Base-by-base conservation (phyloP, 2,797 vertebrate genomes). In the Podargus strigoides region DNA sequence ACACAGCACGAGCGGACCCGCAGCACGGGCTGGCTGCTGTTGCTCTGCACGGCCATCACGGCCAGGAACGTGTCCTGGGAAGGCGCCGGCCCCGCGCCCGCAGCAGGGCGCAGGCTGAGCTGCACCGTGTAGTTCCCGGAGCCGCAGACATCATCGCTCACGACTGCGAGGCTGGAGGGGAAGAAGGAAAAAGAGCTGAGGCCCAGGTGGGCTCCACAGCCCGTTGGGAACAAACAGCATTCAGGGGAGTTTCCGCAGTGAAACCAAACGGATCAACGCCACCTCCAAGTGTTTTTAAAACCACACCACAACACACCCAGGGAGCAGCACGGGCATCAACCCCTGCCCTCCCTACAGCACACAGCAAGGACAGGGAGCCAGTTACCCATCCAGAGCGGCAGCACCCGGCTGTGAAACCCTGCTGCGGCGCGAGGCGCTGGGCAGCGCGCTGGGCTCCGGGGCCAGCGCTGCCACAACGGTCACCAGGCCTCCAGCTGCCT, bases 101-200 rank as follows among this genome's bases (percentile, higher is more conserved):
- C 60, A 9, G 44, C 49, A 0, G 95, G 90, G 44, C 7, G 83
- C 50, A 98, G 91, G 73, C 95, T 98, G 98, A 98, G 98, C 95
- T 94, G 97, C 72, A 97, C 97, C 1, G 96, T 97, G 96, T 98
- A 97, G 97, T 98, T 98, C 17, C 98, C 98, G 14, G 95, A 97
- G 82, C 97, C 95, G 20, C 98, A 98, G 68, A 96, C 59, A 30
- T 98, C 97, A 47, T 98, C 98, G 17, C 97, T 98, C 88, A 98
- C 95, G 12, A 95, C 10, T 24, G 97, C 97, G 12, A 97, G 76
- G 72, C 98, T 98, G 93, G 13, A 52, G 44, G 37, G 68, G n/a
- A 22, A 55, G 42, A 74, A 36, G 27, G 26, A 18, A 8, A 23
- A 30, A 37, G 7, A 72, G 63, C 36, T 60, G 42, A 50, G 42